Percentiles rank a stretch among this genome's conserved stretches.
Evolutionary conservation across 2,797 vertebrate genomes (phyloP).

Genomic region (Schizopygopsis pylzovi): DNA sequence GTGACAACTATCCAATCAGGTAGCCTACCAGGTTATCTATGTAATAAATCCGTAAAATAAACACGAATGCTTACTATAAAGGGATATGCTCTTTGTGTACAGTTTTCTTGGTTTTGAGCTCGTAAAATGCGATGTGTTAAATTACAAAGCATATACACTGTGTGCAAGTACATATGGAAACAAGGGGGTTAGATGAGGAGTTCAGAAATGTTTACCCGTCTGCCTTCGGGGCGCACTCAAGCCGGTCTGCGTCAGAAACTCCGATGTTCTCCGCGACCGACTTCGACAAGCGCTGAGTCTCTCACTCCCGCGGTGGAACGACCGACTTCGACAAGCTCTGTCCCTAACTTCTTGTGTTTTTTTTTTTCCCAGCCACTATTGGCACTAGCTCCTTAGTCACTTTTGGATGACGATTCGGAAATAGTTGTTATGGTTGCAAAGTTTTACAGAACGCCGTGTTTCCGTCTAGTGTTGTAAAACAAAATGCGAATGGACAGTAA

Average conservation of each 20-base stretch:
- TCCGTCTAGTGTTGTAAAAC: constrained; percentile 81
- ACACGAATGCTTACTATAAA: constrained; percentile 64
- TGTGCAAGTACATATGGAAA: constrained; percentile 63
- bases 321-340: too few species aligned
- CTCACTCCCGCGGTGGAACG: constrained; percentile 20
- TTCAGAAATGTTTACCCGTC: constrained; percentile 68
- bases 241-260: constrained; percentile 61
- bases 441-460: constrained; percentile 81
- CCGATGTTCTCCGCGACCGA: constrained; percentile 66
- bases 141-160: constrained; percentile 20
- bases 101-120: constrained; percentile 39
- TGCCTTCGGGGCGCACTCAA: constrained; percentile 68
- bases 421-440: constrained; percentile 85
- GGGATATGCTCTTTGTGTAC: constrained; percentile 49
- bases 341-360: background rate
- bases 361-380: constrained; percentile 64
- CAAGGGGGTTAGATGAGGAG: constrained; percentile 78
- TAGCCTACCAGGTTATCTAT: constrained; percentile 45
- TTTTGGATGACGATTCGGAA: constrained; percentile 85
- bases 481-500: constrained; percentile 77
- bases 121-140: constrained; percentile 40
- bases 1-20: constrained; percentile 61
- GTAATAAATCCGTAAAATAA: constrained; percentile 62
- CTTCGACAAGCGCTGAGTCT: constrained; percentile 53
- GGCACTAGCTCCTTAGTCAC: constrained; percentile 71